phyloP scores from a whole-genome alignment of 2,113 vertebrate species.

The Sprattus sprattus region DNA sequence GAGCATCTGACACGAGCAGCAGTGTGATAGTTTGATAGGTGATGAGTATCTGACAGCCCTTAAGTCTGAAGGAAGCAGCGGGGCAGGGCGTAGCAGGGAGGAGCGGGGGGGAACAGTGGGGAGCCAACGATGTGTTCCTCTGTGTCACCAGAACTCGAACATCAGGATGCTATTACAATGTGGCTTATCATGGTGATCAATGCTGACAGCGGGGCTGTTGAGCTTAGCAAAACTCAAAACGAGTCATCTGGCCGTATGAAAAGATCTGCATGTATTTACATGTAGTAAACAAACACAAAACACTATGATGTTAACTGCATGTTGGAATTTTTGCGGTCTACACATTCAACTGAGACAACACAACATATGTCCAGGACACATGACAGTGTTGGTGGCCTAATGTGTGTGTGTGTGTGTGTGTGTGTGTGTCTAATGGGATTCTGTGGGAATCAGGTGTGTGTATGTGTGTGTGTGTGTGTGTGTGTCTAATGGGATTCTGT shows the following conservation, averaged over 20 bases:
- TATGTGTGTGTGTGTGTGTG: background rate
- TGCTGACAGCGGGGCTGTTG: background rate
- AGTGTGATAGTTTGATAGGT: too few relatives aligned
- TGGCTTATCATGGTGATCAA: background rate
- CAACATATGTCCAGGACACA: background rate
- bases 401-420: too few relatives aligned
- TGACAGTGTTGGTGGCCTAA: background rate
- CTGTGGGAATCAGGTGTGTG: background rate
- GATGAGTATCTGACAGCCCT: too few relatives aligned
- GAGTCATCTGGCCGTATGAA: background rate
- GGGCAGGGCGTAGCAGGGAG: too few relatives aligned
- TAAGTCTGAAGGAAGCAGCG: too few relatives aligned
- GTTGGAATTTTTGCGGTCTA: background rate
- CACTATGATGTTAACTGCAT: background rate
- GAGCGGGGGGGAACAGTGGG: too few relatives aligned
- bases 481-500: background rate
- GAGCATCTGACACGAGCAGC: too few relatives aligned
- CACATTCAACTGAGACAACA: background rate
- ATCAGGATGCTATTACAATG: background rate
- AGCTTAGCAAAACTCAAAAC: background rate
- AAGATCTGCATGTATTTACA: background rate
- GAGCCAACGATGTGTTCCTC: background rate
- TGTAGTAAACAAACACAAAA: background rate
- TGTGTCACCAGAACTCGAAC: background rate
- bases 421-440: too few relatives aligned